Evolutionary conservation across 2,113 vertebrate genomes (phyloP), one percentile per base, ranked within the genome.

Genomic region (Mohoua ochrocephala): DNA sequence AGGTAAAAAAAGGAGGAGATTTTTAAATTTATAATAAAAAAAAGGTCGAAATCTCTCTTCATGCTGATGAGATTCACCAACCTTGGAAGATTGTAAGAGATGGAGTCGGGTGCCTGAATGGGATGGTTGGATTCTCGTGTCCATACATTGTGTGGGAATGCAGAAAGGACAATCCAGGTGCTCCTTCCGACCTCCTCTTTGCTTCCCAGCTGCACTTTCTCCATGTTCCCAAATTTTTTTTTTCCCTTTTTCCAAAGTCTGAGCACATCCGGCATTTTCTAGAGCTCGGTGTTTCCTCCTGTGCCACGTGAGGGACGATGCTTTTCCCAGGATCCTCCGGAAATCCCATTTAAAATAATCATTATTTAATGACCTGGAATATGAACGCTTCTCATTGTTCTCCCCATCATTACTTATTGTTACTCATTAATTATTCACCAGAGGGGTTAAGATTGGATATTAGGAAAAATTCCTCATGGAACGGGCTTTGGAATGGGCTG

Each of bases 281-380:
- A 15, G 60, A 49, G 6, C 19, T 13, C 20, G 28, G 4, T 3
- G 15, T 8, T 65, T 47, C 50, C 13, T 78, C 14, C 54, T n/a
- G 14, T 50, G 61, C 23, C 22, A 0, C 7, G 15, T 21, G 8
- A 13, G 10, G 4, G 6, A 2, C 4, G 44, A 5, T 7, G 15
- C 6, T n/a, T 73, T 73, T 15, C 31, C n/a, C 16, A 28, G 35
- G 13, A 44, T 39, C 14, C 15, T 63, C 42, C 59, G 71, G 31
- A 31, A 84, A 64, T 24, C 6, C 7, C 27, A 13, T 13, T 27
- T 5, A 7, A 78, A 47, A 39, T 5, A 39, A 52, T 11, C 30
- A 50, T 12, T 14, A 3, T 45, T 37, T 24, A 61, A 65, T 11
- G 13, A 30, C 9, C 5, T 21, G 17, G 10, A 16, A 21, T 63